Base-by-base conservation (phyloP, 2,888 invertebrate species). In the Luperina nickerlii region DNA sequence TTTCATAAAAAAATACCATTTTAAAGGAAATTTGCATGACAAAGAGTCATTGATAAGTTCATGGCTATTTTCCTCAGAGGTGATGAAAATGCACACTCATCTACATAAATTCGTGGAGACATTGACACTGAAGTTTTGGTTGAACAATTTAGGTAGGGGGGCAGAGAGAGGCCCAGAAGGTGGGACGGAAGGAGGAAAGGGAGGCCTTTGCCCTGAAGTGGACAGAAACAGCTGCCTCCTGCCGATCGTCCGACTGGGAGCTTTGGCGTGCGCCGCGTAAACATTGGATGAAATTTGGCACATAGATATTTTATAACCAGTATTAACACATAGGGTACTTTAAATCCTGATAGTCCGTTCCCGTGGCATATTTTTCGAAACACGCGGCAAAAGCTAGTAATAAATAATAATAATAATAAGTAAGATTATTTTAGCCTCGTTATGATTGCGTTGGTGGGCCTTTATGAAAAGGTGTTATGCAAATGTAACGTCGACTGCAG, bases 391-490 rank as follows among this genome's bases (percentile, higher is more conserved):
- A 57, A 57, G 1, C 11, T 11, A n/a, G n/a, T 24, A 9, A 57
- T 57, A 57, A 57, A 60, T 60, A 60, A n/a, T 13, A 5, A n/a
- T 13, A 5, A 62, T 15, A 60, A 27, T 60, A 62, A 62, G 15
- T 1, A 27, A 27, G 27, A 62, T 62, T 62, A 62, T 27, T 84
- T 60, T 74, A 72, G 38, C 65, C 69, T 77, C 51, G 72, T 80
- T 76, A 69, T 54, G 18, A 67, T 69, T 75, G 69, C 66, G 72
- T 72, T 57, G 68, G 72, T 51, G 69, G 67, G 57, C 60, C 13
- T 81, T 77, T 81, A 74, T 63, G 76, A 87, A 87, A 85, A 87
- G 85, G 68, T 84, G 74, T 73, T 85, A 85, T 81, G 88, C 38
- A 63, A 87, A 85, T 85, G 68, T 42, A 62, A 38, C 71, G 65